phyloP scores from a whole-genome alignment of 2,113 vertebrate species.

The Neomonachus schauinslandi region DNA sequence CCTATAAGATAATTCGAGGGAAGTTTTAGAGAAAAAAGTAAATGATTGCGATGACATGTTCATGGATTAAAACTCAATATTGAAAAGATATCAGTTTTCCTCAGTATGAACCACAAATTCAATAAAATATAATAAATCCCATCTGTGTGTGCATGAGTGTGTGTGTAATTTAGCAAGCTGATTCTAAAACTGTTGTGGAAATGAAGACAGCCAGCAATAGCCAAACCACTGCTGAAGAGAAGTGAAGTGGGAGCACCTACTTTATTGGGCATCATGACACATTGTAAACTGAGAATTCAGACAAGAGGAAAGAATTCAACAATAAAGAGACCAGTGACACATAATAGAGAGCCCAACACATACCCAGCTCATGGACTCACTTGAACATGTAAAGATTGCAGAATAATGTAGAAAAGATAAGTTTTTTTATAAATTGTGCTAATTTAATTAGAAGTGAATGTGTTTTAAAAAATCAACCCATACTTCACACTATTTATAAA shows the following conservation, averaged over 20 bases:
- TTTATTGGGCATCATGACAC: too few relatives aligned
- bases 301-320: background rate
- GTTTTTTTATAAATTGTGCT: background rate
- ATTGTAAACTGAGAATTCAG: background rate
- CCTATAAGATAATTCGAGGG: background rate
- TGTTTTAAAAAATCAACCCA: background rate
- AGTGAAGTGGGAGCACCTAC: background rate
- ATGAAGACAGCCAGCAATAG: background rate
- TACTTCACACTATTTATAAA: background rate
- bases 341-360: background rate
- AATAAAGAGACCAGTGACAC: background rate
- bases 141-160: background rate
- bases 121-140: background rate
- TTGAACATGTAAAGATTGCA: background rate
- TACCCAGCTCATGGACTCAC: background rate
- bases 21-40: background rate
- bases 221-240: background rate
- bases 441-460: background rate
- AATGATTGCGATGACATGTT: background rate
- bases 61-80: background rate
- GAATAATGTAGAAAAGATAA: background rate
- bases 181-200: background rate
- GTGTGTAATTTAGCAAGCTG: background rate
- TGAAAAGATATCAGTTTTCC: background rate
- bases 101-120: background rate